phyloP scores from a whole-genome alignment of 1,140 invertebrate species.

The Habropoda laboriosa region DNA sequence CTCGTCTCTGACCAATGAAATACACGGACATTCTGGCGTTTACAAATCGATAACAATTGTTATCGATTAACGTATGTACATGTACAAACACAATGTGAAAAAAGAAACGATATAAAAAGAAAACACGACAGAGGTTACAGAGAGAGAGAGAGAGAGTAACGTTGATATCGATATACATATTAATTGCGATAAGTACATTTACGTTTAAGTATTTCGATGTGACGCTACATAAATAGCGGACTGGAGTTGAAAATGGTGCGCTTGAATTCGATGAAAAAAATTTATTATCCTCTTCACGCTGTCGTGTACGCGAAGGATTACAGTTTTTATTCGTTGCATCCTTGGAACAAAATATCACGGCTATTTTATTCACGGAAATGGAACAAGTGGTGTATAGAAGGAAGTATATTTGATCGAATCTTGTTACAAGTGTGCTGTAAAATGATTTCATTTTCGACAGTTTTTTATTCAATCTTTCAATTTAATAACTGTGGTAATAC shows the following conservation, averaged over 20 bases:
- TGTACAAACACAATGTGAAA: neutral
- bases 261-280: constrained; percentile 1
- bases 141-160: too few species aligned
- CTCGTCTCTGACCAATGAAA: neutral
- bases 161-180: constrained; percentile 58
- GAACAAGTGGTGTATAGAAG: neutral
- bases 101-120: neutral
- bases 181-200: constrained; percentile 57
- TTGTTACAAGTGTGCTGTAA: too few species aligned
- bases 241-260: neutral
- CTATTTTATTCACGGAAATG: neutral
- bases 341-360: too few species aligned
- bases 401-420: neutral
- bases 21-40: neutral
- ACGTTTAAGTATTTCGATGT: constrained; percentile 63
- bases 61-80: neutral
- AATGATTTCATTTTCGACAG: too few species aligned
- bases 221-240: constrained; percentile 36
- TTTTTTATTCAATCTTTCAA: too few species aligned
- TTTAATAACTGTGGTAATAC: too few species aligned
- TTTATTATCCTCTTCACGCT: constrained; percentile 36
- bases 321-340: too few species aligned
- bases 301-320: neutral
- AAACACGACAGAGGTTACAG: neutral
- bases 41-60: neutral